phyloP scores from a whole-genome alignment of 2,797 vertebrate genomes.

The Alca torda region DNA sequence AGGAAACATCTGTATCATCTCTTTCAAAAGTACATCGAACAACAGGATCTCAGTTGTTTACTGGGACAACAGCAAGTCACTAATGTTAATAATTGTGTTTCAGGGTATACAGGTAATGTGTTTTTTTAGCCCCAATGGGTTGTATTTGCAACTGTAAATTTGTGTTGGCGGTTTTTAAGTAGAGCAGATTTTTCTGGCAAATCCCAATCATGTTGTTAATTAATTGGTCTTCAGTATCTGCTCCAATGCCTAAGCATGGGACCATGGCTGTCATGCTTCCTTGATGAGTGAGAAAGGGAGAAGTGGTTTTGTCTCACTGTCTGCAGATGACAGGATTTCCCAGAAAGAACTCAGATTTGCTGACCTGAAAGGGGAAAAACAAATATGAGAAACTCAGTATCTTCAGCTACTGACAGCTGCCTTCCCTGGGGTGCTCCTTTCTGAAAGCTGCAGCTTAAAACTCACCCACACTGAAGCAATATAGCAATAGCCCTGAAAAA shows the following conservation, averaged over 20 bases:
- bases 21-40: not conserved
- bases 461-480: not conserved
- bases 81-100: not conserved
- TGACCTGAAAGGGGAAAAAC: not conserved
- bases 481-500: not conserved
- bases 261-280: not conserved
- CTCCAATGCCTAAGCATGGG: not conserved
- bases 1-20: not conserved
- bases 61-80: not conserved
- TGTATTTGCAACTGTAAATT: not conserved
- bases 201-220: not conserved
- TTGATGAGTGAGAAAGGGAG: not conserved
- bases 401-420: not conserved
- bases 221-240: not conserved
- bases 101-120: not conserved
- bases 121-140: not conserved
- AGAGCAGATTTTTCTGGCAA: conserved; percentile 9
- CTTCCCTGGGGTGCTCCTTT: not conserved
- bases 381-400: not conserved
- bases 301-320: not conserved
- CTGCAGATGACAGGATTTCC: not conserved
- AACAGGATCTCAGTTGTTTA: not conserved
- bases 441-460: not conserved
- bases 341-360: not conserved
- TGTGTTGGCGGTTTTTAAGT: not conserved